A percentile compares a stretch with the other conserved stretches of the same genome.
These are phyloP conservation scores for Spea multiplicata DNA, from an alignment of 2,113 vertebrate genomes.

Conservation along the genomic window DNA sequence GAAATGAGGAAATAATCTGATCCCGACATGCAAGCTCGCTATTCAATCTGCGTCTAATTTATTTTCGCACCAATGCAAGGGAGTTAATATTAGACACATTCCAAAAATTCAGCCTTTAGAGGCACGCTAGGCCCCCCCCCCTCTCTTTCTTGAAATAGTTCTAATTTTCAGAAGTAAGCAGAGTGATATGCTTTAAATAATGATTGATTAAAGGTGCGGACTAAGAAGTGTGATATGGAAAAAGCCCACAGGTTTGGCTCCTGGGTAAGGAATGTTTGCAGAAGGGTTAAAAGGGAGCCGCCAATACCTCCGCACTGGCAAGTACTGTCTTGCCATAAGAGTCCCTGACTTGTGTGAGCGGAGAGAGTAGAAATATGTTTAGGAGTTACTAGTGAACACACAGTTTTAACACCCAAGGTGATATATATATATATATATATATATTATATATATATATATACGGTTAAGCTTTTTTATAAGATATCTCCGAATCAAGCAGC, in stretches of 20 bases:
- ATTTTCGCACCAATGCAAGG: neutral
- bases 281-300: conserved; percentile 13
- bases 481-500: too few species aligned
- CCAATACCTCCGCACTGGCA: conserved; percentile 16
- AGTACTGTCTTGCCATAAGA: conserved; percentile 1
- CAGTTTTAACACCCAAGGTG: neutral
- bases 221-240: conserved; percentile 1
- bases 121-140: neutral
- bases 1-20: neutral
- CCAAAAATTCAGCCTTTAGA: conserved; percentile 2
- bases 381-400: neutral
- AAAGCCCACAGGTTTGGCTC: conserved; percentile 31
- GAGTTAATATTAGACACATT: neutral
- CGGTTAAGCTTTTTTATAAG: too few species aligned
- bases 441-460: too few species aligned
- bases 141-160: conserved; percentile 11
- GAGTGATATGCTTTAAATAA: neutral
- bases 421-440: too few species aligned
- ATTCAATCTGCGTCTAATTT: neutral
- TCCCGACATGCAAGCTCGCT: neutral
- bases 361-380: neutral
- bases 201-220: conserved; percentile 41
- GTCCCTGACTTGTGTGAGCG: neutral
- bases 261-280: conserved; percentile 34
- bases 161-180: conserved; percentile 6